Evolutionary conservation across 2,113 vertebrate species (phyloP), one percentile per base, ranked within the genome.

Genomic region (Chaenogobius annularis): DNA sequence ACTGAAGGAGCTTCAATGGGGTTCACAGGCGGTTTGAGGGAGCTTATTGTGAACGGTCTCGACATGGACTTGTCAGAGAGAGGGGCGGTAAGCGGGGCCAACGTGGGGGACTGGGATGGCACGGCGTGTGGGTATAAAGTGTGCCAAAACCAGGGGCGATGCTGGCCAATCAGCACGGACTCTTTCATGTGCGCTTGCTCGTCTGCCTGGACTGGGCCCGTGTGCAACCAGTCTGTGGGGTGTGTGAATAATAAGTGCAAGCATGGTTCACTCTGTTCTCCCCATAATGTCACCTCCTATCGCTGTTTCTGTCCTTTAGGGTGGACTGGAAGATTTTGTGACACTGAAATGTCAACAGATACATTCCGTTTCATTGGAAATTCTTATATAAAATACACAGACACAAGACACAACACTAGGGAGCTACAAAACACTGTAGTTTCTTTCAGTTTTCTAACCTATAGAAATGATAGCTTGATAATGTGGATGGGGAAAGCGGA

Each of bases 51-150:
- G 31, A 96, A 97, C 15, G 80, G 90, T 7, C 83, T 63, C 43
- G 93, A 95, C 83, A 84, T 98, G 54, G 88, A 93, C 52, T 90
- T 96, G 63, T 95, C 93, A 0, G 93, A 90, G 55, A 83, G 4
- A 0, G 94, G 93, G 10, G 88, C 95, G 1, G 87, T 92, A 22
- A 79, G 70, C 2, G 95, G 95, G 13, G 92, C 92, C 26, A 95
- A 96, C 0, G 64, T 98, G 2, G 94, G 93, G 0, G 96, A 98
- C 83, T 95, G 95, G 82, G 96, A 97, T 0, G 94, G 95, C 61
- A 96, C 94, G 0, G 70, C 75, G 0, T 97, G 95, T 10, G 95
- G 95, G 22, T 95, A 95, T 37, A 83, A 85, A 1, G 92, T 94
- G n/a, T 97, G 95, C 83, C 80, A 69, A 22, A 95, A 97, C 2